These are phyloP conservation scores for Drosophila limbata DNA, from an alignment of 2,888 invertebrate genomes.

Conservation along the genomic window DNA sequence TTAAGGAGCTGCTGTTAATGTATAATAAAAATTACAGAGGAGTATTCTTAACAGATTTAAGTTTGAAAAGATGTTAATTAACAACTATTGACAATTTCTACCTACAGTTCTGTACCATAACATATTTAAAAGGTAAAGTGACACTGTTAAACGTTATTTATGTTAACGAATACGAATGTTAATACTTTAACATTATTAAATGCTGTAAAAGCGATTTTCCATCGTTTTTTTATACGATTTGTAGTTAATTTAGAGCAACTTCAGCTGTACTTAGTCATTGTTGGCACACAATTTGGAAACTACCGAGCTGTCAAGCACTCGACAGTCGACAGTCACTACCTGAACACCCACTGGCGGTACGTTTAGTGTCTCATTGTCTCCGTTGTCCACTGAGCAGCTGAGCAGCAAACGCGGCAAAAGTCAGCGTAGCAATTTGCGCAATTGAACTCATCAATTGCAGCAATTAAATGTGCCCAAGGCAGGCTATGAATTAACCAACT, in stretches of 20 bases:
- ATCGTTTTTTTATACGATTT: slow-evolving; percentile 8
- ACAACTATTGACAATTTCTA: background rate
- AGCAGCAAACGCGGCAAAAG: slow-evolving; percentile 44
- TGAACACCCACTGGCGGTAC: slow-evolving; percentile 52
- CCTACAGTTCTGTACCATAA: background rate
- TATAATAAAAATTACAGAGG: too few species aligned
- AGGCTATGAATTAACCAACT: slow-evolving; percentile 69
- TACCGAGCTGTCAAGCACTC: slow-evolving; percentile 16
- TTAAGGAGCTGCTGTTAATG: slow-evolving; percentile 3
- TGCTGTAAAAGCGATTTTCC: background rate
- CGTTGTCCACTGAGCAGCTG: slow-evolving; percentile 25
- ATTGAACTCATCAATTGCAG: slow-evolving; percentile 81
- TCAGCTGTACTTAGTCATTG: slow-evolving; percentile 19
- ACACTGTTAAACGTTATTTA: background rate
- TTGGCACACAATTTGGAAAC: slow-evolving; percentile 15
- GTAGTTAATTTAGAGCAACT: slow-evolving; percentile 6
- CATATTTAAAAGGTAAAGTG: background rate
- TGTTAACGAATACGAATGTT: background rate
- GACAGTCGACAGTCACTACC: slow-evolving; percentile 43
- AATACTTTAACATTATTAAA: slow-evolving; percentile 1
- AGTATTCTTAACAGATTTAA: background rate
- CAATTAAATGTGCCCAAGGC: slow-evolving; percentile 77
- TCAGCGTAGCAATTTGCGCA: slow-evolving; percentile 76
- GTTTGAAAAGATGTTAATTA: background rate
- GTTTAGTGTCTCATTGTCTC: slow-evolving; percentile 18